phyloP scores from a whole-genome alignment of 35 echinoderm and acorn worm species.

The Hemicentrotus pulcherrimus region DNA sequence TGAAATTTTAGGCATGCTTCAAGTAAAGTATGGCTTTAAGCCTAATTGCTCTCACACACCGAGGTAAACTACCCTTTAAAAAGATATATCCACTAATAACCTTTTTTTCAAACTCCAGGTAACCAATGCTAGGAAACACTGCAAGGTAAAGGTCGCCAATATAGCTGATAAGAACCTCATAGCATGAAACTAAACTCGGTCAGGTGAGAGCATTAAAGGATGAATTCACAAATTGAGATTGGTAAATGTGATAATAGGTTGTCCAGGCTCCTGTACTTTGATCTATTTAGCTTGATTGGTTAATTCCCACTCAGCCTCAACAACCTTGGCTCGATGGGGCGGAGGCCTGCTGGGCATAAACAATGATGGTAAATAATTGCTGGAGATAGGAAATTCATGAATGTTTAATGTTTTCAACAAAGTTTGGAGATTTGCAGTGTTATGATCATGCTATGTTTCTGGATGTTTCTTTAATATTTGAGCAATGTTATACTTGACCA shows the following conservation, averaged over 20 bases:
- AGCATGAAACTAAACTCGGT: background rate
- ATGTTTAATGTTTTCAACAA: background rate
- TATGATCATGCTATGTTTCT: background rate
- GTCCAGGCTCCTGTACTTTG: background rate
- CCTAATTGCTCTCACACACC: too few species aligned
- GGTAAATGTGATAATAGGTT: background rate
- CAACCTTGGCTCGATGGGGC: background rate
- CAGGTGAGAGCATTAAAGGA: background rate
- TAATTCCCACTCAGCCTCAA: background rate
- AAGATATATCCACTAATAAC: too few species aligned
- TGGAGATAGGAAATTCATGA: background rate
- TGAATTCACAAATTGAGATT: background rate
- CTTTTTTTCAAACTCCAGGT: background rate
- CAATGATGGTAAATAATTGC: background rate
- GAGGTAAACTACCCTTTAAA: too few species aligned
- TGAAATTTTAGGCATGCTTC: too few species aligned
- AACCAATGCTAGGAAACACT: background rate
- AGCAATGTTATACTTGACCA: too few species aligned
- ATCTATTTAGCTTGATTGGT: slow-evolving; percentile 5
- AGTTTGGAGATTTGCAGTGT: background rate
- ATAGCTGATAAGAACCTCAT: background rate
- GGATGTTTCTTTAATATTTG: background rate
- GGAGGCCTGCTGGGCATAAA: background rate
- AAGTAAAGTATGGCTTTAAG: too few species aligned
- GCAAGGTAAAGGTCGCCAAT: background rate